Conservation (phyloP, 1,140 invertebrate genomes). For the Gonioctena quinquepunctata region DNA sequence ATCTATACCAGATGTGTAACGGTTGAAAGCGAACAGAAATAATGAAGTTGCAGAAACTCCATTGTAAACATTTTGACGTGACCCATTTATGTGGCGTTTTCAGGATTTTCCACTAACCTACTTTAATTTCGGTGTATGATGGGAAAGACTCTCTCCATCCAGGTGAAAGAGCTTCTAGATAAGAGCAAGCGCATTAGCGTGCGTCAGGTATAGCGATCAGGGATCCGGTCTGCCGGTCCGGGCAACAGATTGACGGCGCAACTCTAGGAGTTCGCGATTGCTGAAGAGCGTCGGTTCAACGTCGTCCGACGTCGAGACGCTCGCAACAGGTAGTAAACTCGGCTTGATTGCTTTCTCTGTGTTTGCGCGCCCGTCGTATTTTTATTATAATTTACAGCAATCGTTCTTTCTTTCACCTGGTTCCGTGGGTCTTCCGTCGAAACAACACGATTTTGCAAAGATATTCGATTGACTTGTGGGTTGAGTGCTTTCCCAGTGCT, state of each 20-base stretch:
- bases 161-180: constrained; percentile 8
- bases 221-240: constrained; percentile 30
- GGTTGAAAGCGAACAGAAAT: background rate
- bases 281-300: constrained; percentile 11
- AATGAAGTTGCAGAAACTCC: background rate
- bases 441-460: no score
- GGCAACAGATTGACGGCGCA: constrained; percentile 37
- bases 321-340: constrained; percentile 38
- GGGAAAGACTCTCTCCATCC: background rate
- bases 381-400: background rate
- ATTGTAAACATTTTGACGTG: background rate
- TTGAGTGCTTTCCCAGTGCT: no score
- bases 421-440: background rate
- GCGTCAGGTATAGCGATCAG: constrained; percentile 26
- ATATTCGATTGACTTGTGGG: no score
- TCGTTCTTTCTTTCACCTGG: background rate
- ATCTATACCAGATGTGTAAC: no score
- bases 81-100: constrained; percentile 13
- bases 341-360: background rate
- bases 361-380: background rate
- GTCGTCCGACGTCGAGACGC: constrained; percentile 26
- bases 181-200: constrained; percentile 31
- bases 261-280: constrained; percentile 26
- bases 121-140: constrained; percentile 9
- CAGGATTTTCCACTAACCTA: constrained; percentile 24